Base-by-base conservation (phyloP, 35 echinoderm and acorn worm genomes). In the Stichopus chloronotus region DNA sequence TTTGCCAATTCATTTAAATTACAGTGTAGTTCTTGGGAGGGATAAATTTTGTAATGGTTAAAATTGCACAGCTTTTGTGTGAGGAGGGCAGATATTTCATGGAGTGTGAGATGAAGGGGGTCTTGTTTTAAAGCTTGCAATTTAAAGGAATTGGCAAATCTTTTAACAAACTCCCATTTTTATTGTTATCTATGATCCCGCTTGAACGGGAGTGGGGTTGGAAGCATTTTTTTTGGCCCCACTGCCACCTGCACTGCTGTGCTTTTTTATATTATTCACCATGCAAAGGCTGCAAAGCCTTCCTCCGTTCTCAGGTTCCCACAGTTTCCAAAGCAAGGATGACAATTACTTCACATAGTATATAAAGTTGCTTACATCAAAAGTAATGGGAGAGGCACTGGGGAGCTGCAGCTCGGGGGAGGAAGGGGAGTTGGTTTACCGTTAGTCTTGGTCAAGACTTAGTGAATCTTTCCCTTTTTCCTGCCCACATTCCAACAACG, bases 341-440 rank as follows among this genome's bases (percentile, higher is more conserved):
- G 72, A 76, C 72, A 76, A 76, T 76, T 76, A 76, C 25, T 76
- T 76, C 5, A 76, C 72, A 76, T 13, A 5, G 14, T 76, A 76
- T 76, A 76, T 76, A 6, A 76, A 76, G 72, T 76, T 76, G 72
- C 17, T 76, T 76, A 76, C 72, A 76, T 76, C 72, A 76, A 76
- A 76, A 76, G 25, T 76, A 16, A 76, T 76, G 72, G 72, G 72
- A 16, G 14, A 16, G 72, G 72, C 72, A 76, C 25, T 76, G 72
- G 72, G 72, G 72, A 76, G 72, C 72, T 76, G 72, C 72, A 76
- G 72, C 72, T 76, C 25, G 72, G 72, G 12, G 72, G 72, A 76
- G 12, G 72, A 24, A 24, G 19, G 25, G 72, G 14, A n/a, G n/a
- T n/a, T n/a, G n/a, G n/a, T n/a, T n/a, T n/a, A n/a, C n/a, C n/a